phyloP scores from a whole-genome alignment of 2,888 invertebrate genomes.

The Ectobius pallidus region DNA sequence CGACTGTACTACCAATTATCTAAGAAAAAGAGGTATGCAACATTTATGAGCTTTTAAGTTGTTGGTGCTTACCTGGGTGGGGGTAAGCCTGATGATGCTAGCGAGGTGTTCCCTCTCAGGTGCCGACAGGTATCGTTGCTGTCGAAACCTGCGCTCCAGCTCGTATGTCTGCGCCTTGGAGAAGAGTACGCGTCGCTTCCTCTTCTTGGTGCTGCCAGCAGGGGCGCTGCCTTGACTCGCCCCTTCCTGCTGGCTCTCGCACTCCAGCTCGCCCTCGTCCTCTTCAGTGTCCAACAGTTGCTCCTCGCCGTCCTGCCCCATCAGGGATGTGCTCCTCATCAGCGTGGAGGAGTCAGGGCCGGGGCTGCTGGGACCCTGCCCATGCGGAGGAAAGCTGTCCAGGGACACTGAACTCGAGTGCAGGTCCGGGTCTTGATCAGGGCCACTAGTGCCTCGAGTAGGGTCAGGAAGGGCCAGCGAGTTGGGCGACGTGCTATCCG shows the following conservation, averaged over 20 bases:
- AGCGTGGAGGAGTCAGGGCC: constrained; percentile 11
- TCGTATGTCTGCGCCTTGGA: constrained; percentile 98
- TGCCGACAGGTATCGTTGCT: constrained; percentile 95
- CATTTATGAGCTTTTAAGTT: no score
- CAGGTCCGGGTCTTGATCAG: constrained; percentile 43
- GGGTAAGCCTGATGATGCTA: constrained; percentile 91
- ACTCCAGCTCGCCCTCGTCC: constrained; percentile 48
- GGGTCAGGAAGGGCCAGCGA: constrained; percentile 19
- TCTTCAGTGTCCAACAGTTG: constrained; percentile 52
- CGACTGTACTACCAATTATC: no score
- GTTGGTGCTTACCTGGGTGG: constrained; percentile 86
- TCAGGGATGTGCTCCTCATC: constrained; percentile 5
- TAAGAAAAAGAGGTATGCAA: no score
- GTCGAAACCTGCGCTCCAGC: constrained; percentile 90
- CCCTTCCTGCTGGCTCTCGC: constrained; percentile 51
- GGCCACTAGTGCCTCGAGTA: constrained; percentile 23
- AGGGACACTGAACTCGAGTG: constrained; percentile 16
- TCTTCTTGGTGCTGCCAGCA: constrained; percentile 67
- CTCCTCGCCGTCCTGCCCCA: constrained; percentile 14
- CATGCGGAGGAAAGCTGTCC: not conserved
- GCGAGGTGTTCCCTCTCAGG: constrained; percentile 98
- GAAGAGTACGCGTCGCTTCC: constrained; percentile 95
- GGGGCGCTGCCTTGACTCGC: constrained; percentile 50
- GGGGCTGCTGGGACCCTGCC: constrained; percentile 5
- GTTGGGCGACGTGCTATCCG: constrained; percentile 65